Conservation (phyloP, 2,797 vertebrate species). For the Fringilla coelebs region DNA sequence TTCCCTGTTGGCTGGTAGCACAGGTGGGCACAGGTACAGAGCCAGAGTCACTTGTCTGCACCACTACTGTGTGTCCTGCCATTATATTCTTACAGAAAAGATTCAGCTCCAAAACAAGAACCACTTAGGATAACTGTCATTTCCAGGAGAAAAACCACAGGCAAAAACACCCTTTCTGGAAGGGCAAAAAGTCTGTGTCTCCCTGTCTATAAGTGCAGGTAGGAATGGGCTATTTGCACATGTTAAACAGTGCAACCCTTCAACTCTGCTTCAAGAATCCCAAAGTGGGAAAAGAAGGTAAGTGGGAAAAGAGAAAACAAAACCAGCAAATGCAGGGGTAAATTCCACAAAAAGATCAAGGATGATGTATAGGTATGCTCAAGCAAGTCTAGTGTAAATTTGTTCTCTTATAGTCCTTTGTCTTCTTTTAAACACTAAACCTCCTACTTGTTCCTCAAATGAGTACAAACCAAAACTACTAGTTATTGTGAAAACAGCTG, state of each 20-base stretch:
- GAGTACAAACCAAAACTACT: slow-evolving; percentile 6
- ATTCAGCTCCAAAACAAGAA: not conserved
- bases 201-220: not conserved
- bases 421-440: not conserved
- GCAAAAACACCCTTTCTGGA: not conserved
- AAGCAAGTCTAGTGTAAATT: not conserved
- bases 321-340: not conserved
- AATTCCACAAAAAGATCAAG: not conserved
- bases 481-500: not conserved
- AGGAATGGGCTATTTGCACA: not conserved
- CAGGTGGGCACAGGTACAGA: not conserved
- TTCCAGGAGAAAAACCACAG: not conserved
- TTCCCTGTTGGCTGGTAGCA: fast-evolving
- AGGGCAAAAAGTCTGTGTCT: not conserved
- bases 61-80: fast-evolving
- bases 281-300: not conserved
- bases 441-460: not conserved
- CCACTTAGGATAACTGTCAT: not conserved
- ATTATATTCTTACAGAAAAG: not conserved
- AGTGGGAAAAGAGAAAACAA: not conserved
- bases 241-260: not conserved
- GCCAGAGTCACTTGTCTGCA: not conserved
- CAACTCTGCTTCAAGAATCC: not conserved
- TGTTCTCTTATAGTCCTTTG: not conserved
- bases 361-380: not conserved